These are phyloP conservation scores for Ooceraea biroi DNA, from an alignment of 1,140 invertebrate species.

Conservation along the genomic window DNA sequence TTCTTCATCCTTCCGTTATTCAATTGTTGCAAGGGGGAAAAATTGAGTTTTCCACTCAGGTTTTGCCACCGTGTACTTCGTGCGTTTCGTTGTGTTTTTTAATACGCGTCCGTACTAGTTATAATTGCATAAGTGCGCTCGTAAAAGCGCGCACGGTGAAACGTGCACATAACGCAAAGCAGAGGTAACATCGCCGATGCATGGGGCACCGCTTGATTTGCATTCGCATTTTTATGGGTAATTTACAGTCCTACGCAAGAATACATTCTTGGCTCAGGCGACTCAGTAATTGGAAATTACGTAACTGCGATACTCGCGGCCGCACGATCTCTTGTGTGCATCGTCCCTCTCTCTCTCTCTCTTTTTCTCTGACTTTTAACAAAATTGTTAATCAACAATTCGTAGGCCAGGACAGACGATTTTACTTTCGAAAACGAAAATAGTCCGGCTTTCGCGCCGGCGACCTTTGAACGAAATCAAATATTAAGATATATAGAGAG, in stretches of 20 bases:
- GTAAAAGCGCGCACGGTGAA: slow-evolving; percentile 27
- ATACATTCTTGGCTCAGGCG: neutral
- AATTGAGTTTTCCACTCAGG: neutral
- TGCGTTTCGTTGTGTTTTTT: too few species aligned
- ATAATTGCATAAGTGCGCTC: slow-evolving; percentile 39
- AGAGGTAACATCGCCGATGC: slow-evolving; percentile 3
- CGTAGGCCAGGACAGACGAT: neutral
- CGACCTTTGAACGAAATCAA: neutral
- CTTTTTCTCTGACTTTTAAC: too few species aligned
- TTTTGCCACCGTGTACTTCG: too few species aligned
- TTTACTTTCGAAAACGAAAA: neutral
- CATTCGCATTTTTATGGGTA: slow-evolving; percentile 19
- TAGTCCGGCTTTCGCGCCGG: too few species aligned
- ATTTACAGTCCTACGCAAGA: slow-evolving; percentile 6
- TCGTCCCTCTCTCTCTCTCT: too few species aligned
- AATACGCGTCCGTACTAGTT: slow-evolving; percentile 1
- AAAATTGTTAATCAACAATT: neutral
- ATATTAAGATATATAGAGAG: neutral
- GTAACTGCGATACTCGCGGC: neutral
- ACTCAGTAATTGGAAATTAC: slow-evolving; percentile 34
- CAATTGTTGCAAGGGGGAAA: slow-evolving; percentile 22
- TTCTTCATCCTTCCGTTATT: neutral
- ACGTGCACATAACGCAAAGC: slow-evolving; percentile 11
- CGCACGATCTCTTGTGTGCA: neutral
- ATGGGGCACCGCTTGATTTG: too few species aligned